Conservation (phyloP, 2,888 invertebrate species). For the Netelia virgata region DNA sequence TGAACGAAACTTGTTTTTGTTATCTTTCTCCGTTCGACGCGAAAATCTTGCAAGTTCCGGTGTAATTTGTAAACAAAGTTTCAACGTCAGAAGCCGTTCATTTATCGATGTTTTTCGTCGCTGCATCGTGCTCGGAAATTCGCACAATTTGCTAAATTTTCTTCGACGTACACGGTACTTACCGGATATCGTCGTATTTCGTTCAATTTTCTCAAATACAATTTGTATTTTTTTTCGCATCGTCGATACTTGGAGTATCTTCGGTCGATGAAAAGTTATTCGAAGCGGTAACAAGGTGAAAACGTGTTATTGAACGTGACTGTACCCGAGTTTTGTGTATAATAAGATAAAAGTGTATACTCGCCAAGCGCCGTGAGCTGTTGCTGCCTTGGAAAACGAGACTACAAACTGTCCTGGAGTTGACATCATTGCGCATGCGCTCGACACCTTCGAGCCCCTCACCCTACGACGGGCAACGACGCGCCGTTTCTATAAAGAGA, state of each 20-base stretch:
- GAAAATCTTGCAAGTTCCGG: too few relatives aligned
- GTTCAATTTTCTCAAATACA: too few relatives aligned
- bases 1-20: too few relatives aligned
- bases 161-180: too few relatives aligned
- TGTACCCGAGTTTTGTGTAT: neutral
- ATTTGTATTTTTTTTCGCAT: too few relatives aligned
- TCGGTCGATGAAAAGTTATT: neutral
- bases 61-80: too few relatives aligned
- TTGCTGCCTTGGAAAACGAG: conserved; percentile 6
- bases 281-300: neutral
- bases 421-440: conserved; percentile 6
- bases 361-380: neutral
- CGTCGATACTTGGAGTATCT: neutral
- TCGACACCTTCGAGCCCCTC: neutral
- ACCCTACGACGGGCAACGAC: neutral
- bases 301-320: neutral
- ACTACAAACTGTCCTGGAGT: neutral
- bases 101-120: too few relatives aligned
- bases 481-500: conserved; percentile 75
- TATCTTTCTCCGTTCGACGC: too few relatives aligned
- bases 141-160: too few relatives aligned
- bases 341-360: conserved; percentile 1
- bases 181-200: too few relatives aligned
- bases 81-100: too few relatives aligned
- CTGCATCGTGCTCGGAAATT: too few relatives aligned